Base-by-base conservation (phyloP, 2,113 vertebrate species). In the Saguinus midas region DNA sequence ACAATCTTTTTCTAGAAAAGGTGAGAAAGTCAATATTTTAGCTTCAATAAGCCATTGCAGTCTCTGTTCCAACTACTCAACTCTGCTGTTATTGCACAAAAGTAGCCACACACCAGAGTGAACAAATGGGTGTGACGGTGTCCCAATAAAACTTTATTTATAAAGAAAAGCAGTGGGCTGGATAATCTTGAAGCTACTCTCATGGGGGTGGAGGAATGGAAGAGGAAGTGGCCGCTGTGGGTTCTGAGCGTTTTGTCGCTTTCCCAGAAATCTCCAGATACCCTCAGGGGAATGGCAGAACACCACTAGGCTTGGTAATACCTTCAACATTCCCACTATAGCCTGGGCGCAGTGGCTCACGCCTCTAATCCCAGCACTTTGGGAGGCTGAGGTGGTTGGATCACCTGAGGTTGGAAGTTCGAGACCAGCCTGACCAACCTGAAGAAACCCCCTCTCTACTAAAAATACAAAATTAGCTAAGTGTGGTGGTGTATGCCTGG, bases 131-230 rank as follows among this genome's bases (percentile, higher is more conserved):
- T 1, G 0, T 64, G 40, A 7, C 81, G 58, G n/a, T 40, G 29
- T 64, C 55, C 52, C 45, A 90, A n/a, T 55, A 90, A 94, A 95
- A 95, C 66, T 96, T 64, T 40, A 72, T 64, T 23, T 55, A 64
- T 35, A n/a, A 70, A 83, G 87, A 90, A 43, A 55, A 13, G 43
- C 13, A 1, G 32, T 29, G 5, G 66, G 32, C n/a, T 18, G 16
- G 27, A 85, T 58, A n/a, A 78, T 20, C 18, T 40, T 25, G 2
- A 82, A 90, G 37, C 55, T 58, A 25, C 61, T 32, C 0, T 8
- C 78, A 58, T 64, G 58, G 25, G 11, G 58, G 25, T 64, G 58
- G 58, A 64, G 27, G 2, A 50, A 13, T 17, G 81, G 43, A 45
- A 16, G 21, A 12, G 27, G n/a, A 52, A 11, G 20, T 48, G 58